Evolutionary conservation across 2,888 invertebrate genomes (phyloP).

Genomic region (Drosophila buzzatii): DNA sequence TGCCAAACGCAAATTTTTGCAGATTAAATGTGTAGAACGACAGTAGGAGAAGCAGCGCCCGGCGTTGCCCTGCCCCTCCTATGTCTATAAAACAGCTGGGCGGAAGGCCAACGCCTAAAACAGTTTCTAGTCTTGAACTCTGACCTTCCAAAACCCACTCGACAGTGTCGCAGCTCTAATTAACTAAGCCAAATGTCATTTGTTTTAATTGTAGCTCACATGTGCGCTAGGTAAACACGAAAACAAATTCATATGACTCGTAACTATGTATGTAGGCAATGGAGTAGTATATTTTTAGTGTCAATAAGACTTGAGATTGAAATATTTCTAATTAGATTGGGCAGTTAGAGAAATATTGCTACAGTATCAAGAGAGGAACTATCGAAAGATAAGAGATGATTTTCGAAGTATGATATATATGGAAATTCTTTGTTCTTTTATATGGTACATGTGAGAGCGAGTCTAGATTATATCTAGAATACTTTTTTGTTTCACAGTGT

Average conservation of each 20-base stretch:
- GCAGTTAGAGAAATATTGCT: neutral
- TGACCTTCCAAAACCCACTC: conserved; percentile 33
- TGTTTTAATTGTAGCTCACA: conserved; percentile 43
- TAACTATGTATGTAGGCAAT: neutral
- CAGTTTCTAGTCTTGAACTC: conserved; percentile 44
- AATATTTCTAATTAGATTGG: neutral
- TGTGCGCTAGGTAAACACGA: conserved; percentile 21
- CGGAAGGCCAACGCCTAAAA: conserved; percentile 45
- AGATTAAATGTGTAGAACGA: conserved; percentile 42
- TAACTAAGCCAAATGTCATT: conserved; percentile 55
- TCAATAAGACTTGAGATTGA: neutral
- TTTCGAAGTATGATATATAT: neutral
- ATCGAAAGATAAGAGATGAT: neutral
- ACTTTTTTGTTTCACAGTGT: neutral
- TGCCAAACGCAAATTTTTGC: conserved; percentile 43
- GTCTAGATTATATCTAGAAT: too few species aligned
- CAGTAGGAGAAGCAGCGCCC: conserved; percentile 6
- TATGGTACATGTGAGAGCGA: neutral
- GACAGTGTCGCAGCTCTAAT: conserved; percentile 42
- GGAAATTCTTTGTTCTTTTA: neutral
- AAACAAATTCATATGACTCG: conserved; percentile 1
- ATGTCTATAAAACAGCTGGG: neutral
- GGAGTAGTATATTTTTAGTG: neutral
- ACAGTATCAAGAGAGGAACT: too few species aligned
- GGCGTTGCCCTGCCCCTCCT: neutral